Conservation (phyloP, 2,797 vertebrate species). For the Babyrousa celebensis region DNA sequence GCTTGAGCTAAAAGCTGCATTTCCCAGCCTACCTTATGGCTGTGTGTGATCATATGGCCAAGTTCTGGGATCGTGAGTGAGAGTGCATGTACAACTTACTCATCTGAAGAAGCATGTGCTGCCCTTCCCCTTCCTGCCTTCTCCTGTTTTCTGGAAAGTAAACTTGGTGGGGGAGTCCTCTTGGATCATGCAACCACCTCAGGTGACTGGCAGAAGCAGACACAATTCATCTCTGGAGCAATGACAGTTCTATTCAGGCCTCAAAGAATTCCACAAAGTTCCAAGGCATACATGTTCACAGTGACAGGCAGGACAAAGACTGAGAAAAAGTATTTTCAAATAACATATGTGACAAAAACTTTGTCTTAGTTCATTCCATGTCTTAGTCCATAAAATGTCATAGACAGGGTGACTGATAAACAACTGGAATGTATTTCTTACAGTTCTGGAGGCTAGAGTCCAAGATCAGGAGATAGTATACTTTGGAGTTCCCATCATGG, state of each 20-base stretch:
- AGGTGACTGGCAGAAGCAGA: neutral
- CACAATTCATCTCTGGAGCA: neutral
- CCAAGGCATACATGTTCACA: neutral
- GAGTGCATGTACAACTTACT: neutral
- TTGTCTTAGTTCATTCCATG: neutral
- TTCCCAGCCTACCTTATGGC: neutral
- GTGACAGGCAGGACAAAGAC: neutral
- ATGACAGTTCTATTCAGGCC: neutral
- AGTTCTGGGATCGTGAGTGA: neutral
- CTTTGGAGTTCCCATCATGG: too few relatives aligned
- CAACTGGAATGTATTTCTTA: neutral
- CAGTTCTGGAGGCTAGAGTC: neutral
- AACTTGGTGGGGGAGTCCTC: neutral
- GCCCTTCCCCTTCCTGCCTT: neutral
- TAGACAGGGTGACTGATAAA: neutral
- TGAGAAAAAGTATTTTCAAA: slow-evolving; percentile 18
- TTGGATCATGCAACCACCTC: neutral
- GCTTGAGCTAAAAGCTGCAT: neutral
- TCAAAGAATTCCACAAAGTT: slow-evolving; percentile 47
- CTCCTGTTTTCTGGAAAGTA: neutral
- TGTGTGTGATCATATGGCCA: neutral
- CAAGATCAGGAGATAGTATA: neutral
- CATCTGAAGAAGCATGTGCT: neutral
- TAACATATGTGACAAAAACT: slow-evolving; percentile 9
- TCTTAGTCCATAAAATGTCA: neutral